Evolutionary conservation across 2,797 vertebrate genomes (phyloP).

Genomic region (Chaenodraco wilsoni): DNA sequence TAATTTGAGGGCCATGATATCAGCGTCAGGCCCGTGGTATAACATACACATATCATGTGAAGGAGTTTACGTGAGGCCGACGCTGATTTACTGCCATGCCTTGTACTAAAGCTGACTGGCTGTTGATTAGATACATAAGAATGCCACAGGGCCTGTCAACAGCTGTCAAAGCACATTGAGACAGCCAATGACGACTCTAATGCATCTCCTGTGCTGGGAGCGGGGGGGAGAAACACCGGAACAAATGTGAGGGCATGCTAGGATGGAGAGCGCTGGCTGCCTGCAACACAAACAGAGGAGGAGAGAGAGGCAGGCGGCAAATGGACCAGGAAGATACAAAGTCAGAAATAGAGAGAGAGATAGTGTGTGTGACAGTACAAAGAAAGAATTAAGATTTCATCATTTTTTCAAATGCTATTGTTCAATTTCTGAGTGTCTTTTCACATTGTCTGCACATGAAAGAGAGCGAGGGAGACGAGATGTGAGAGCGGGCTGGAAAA

Average conservation of each 20-base stretch:
- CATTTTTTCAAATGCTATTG: conserved; percentile 57
- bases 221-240: conserved; percentile 37
- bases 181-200: conserved; percentile 51
- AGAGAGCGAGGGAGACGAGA: conserved; percentile 38
- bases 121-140: conserved; percentile 62
- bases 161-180: conserved; percentile 61
- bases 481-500: conserved; percentile 31
- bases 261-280: conserved; percentile 41
- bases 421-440: conserved; percentile 60
- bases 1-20: conserved; percentile 9
- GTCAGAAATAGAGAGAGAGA: conserved; percentile 30
- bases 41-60: conserved; percentile 14
- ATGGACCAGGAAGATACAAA: conserved; percentile 23
- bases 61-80: conserved; percentile 26
- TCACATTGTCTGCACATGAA: conserved; percentile 55
- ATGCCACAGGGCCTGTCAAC: conserved; percentile 50
- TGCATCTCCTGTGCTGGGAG: conserved; percentile 42
- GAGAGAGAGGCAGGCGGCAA: conserved; percentile 45
- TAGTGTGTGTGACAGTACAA: conserved; percentile 52
- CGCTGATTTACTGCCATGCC: conserved; percentile 24
- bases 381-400: conserved; percentile 64
- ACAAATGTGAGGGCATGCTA: conserved; percentile 60
- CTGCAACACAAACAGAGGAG: conserved; percentile 54
- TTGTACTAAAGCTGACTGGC: conserved; percentile 36
- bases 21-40: not conserved